Conservation (phyloP, 2,888 invertebrate species). For the Trachelus tabidus region DNA sequence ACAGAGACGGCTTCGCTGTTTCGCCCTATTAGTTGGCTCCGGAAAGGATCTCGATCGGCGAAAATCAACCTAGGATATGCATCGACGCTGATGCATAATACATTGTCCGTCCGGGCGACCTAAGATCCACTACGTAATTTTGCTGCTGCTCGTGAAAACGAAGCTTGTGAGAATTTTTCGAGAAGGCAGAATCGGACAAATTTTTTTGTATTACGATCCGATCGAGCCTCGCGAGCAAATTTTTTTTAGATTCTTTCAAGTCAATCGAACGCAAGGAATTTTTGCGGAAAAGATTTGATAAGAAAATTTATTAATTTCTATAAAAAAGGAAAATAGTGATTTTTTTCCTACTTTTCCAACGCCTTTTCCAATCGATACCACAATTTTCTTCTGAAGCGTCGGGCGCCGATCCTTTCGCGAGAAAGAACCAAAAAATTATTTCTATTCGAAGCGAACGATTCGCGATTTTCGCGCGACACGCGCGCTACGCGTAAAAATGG, state of each 20-base stretch:
- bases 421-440: not conserved
- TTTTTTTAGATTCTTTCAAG: not conserved
- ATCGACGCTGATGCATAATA: not conserved
- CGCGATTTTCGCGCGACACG: slow-evolving; percentile 1
- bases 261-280: not conserved
- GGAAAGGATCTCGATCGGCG: not conserved
- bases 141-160: not conserved
- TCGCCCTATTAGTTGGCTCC: not conserved
- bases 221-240: not conserved
- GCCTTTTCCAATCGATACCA: not conserved
- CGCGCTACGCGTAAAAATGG: slow-evolving; percentile 41
- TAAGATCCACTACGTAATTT: not conserved
- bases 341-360: not conserved
- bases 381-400: not conserved
- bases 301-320: not conserved
- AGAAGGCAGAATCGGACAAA: not conserved
- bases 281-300: not conserved
- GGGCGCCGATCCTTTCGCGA: not conserved
- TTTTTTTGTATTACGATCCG: not conserved
- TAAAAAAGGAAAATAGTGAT: not conserved
- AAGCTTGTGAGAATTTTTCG: not conserved
- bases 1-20: not conserved
- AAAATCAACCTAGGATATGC: not conserved
- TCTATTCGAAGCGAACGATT: not conserved
- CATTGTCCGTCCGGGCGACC: not conserved